These are phyloP conservation scores for Drosophila melanogaster DNA, from an alignment of 1,140 invertebrate genomes.

Conservation along the genomic window DNA sequence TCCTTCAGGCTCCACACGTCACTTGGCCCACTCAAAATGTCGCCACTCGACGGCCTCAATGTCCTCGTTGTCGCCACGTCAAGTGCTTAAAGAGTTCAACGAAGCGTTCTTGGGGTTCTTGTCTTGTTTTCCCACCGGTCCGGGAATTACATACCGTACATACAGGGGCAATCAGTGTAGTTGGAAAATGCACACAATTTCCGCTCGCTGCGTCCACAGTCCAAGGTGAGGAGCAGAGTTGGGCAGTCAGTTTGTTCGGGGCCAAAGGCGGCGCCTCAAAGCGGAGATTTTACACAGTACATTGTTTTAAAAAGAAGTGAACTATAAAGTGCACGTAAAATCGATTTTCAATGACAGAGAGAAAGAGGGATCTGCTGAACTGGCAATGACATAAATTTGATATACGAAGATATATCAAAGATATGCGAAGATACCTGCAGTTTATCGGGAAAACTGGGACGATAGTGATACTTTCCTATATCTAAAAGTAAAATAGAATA, in stretches of 20 bases:
- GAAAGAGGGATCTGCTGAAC: not conserved
- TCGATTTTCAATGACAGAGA: constrained; percentile 1
- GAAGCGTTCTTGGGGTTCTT: constrained; percentile 30
- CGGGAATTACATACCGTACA: constrained; percentile 24
- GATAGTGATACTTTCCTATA: no score
- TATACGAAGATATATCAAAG: no score
- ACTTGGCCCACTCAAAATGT: constrained; percentile 27
- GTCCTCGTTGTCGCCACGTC: constrained; percentile 34
- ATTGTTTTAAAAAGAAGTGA: constrained; percentile 26
- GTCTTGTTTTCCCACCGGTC: constrained; percentile 43
- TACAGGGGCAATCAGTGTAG: constrained; percentile 29
- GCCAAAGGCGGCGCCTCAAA: constrained; percentile 12
- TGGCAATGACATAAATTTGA: not conserved
- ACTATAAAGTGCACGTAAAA: constrained; percentile 23
- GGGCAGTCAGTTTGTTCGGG: not conserved
- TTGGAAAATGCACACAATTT: constrained; percentile 39
- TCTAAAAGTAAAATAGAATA: no score
- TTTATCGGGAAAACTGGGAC: not conserved
- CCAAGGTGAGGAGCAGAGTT: constrained; percentile 29
- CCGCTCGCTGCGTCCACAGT: constrained; percentile 33
- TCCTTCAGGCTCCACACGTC: constrained; percentile 21
- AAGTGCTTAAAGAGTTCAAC: constrained; percentile 46
- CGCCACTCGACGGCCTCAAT: constrained; percentile 30
- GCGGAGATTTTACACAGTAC: constrained; percentile 3
- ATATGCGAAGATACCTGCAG: not conserved